Conservation (phyloP, 2,113 vertebrate genomes). For the Gallinago media region DNA sequence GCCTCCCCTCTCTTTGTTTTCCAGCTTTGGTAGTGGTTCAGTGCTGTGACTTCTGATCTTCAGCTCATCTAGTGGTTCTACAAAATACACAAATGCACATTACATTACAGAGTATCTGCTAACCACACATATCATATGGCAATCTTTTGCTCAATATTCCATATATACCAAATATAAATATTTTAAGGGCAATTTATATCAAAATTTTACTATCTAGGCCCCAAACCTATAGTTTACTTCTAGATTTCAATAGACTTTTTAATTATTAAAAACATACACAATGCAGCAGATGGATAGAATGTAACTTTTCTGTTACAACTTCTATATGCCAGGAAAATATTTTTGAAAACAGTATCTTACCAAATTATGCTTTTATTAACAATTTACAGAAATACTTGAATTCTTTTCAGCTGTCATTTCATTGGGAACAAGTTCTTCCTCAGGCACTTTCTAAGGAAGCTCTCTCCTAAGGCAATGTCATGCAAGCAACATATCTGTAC, state of each 20-base stretch:
- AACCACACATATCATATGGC: neutral
- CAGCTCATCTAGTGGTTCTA: slow-evolving; percentile 83
- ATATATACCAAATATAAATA: neutral
- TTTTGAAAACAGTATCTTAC: neutral
- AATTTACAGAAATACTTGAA: neutral
- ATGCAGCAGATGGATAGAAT: neutral
- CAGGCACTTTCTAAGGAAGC: neutral
- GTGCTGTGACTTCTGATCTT: slow-evolving; percentile 88
- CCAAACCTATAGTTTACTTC: fast-evolving
- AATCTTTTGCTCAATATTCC: neutral
- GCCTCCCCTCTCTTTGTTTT: slow-evolving; percentile 84
- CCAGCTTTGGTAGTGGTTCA: slow-evolving; percentile 87
- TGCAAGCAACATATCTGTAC: neutral
- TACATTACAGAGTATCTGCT: neutral
- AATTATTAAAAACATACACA: neutral
- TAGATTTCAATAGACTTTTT: neutral
- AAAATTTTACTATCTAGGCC: neutral
- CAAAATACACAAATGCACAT: slow-evolving; percentile 6
- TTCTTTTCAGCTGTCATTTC: neutral
- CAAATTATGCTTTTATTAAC: neutral
- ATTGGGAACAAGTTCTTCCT: neutral
- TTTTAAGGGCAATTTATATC: neutral
- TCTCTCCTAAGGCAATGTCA: neutral
- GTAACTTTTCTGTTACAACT: neutral
- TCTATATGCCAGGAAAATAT: neutral